Conservation (phyloP, 2,113 vertebrate genomes). For the Halichoerus grypus region DNA sequence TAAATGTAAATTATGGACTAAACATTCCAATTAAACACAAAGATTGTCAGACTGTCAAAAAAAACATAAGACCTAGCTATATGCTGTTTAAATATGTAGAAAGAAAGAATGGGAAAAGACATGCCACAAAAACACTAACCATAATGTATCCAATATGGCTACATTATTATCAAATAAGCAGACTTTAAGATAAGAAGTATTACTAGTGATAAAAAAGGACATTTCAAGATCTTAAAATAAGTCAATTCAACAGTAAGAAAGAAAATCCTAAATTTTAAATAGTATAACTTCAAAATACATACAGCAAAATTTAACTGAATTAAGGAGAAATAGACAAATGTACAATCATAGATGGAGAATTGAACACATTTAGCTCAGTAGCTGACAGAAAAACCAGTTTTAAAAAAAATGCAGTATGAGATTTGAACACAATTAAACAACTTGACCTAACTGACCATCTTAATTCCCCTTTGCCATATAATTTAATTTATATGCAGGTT, state of each 20-base stretch:
- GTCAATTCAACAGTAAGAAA: not conserved
- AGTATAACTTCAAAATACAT: not conserved
- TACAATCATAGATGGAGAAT: not conserved
- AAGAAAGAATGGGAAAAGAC: not conserved
- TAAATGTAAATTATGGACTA: not conserved
- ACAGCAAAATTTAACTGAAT: not conserved
- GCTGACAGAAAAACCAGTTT: not conserved
- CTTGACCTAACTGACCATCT: not conserved
- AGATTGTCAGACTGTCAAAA: not conserved
- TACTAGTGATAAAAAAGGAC: not conserved
- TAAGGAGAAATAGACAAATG: not conserved
- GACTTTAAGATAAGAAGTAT: not conserved
- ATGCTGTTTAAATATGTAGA: not conserved
- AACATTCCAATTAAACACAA: not conserved
- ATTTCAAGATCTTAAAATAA: constrained; percentile 27
- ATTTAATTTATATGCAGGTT: not conserved
- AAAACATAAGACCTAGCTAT: not conserved
- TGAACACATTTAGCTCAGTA: not conserved
- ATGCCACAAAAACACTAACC: not conserved
- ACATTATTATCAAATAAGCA: not conserved
- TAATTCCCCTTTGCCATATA: not conserved
- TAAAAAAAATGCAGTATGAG: not conserved
- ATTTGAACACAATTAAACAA: constrained; percentile 24
- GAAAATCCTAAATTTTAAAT: not conserved
- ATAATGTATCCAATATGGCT: not conserved